Evolutionary conservation across 2,113 vertebrate genomes (phyloP).

Genomic region (Archocentrus centrarchus): DNA sequence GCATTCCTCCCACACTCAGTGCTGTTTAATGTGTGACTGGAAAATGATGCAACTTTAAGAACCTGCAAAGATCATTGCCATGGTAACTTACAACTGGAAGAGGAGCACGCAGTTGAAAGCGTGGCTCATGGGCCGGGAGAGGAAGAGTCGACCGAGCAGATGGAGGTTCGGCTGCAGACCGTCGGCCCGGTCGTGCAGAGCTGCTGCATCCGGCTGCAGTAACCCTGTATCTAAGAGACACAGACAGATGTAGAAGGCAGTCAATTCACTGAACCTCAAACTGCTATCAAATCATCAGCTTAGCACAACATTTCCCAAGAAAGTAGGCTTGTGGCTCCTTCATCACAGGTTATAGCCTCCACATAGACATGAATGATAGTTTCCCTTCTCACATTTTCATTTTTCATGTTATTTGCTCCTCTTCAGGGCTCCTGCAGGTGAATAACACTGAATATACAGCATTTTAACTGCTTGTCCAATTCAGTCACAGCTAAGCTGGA

Average conservation of each 20-base stretch:
- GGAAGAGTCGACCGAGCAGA: slow-evolving; percentile 76
- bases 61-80: not conserved
- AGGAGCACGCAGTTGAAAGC: slow-evolving; percentile 78
- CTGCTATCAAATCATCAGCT: not conserved
- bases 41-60: not conserved
- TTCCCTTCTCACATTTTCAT: not conserved
- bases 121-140: slow-evolving; percentile 73
- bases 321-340: not conserved
- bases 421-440: not conserved
- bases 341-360: not conserved
- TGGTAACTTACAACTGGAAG: slow-evolving; percentile 79
- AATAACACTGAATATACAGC: not conserved
- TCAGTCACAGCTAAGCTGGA: not conserved
- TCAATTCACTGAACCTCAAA: not conserved
- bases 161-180: slow-evolving; percentile 74
- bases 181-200: slow-evolving; percentile 39
- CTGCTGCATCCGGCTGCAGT: slow-evolving; percentile 45
- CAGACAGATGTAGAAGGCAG: not conserved
- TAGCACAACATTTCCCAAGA: slow-evolving; percentile 1
- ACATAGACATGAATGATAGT: not conserved
- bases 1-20: not conserved
- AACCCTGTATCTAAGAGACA: slow-evolving; percentile 66
- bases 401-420: not conserved
- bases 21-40: not conserved
- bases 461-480: not conserved